Base-by-base conservation (phyloP, 2,797 vertebrate species). In the Lutjanus argentimaculatus region DNA sequence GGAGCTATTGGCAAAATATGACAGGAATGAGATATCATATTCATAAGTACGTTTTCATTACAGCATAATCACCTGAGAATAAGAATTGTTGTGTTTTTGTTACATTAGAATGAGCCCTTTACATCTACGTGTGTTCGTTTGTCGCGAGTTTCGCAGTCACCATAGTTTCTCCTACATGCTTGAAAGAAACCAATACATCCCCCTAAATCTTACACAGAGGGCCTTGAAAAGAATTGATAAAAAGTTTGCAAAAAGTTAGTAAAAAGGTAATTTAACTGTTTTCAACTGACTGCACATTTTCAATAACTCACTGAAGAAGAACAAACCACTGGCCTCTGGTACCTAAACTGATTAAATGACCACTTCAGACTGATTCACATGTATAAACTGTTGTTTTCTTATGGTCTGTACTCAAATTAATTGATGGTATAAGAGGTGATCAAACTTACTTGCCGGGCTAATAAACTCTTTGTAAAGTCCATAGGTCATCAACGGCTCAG, bases 401-500 rank as follows among this genome's bases (percentile, higher is more conserved):
- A 63, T 30, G 49, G 8, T 73, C 25, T 75, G 57, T 6, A 57
- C 45, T 79, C 21, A 40, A 17, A 84, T 68, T 40, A 67, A 75
- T 48, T 67, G 58, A 51, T 55, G 49, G 72, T 63, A 25, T 21
- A 71, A 59, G 82, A 68, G 53, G 59, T 57, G 75, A 45, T 77
- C 67, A 90, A 94, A 97, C 95, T 98, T 97, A 99, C 98, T 99
- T 78, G 97, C 97, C 81, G 95, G 97, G 91, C 96, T 72, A 88
- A 99, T 99, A 95, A 99, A 99, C 81, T 99, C 97, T 94, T 97
- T 97, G 58, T 98, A 98, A 89, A 99, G 95, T 86, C 96, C 97
- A 0, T 99, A 98, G 52, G 98, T 99, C 98, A 99, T 99, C 91
- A 99, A 91, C 1, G 98, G 98, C 88, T 99, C 98, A 55, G 98